phyloP scores from a whole-genome alignment of 2,888 invertebrate genomes.

The Heliconius ethilla region DNA sequence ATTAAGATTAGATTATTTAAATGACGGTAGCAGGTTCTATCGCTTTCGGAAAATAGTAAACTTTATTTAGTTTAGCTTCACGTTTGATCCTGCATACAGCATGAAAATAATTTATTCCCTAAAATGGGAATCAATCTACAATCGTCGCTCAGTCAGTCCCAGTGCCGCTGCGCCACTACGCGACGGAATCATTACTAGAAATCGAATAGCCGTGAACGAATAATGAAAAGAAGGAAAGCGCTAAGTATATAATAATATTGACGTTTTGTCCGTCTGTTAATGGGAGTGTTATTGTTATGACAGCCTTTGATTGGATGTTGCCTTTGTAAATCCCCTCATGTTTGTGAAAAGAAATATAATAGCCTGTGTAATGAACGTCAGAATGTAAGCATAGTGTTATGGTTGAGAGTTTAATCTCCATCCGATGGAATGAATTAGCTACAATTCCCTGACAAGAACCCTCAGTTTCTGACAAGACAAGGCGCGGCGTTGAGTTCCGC shows the following conservation, averaged over 20 bases:
- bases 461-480: too few relatives aligned
- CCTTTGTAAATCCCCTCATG: slow-evolving; percentile 7
- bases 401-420: background rate
- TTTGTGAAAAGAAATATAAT: slow-evolving; percentile 17
- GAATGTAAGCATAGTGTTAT: background rate
- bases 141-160: background rate
- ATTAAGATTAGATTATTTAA: too few relatives aligned
- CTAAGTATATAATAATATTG: slow-evolving; percentile 2
- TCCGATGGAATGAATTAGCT: too few relatives aligned
- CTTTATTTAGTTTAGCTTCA: too few relatives aligned
- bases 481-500: too few relatives aligned
- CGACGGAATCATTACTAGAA: background rate
- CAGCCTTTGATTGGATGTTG: slow-evolving; percentile 13
- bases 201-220: slow-evolving; percentile 2
- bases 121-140: too few relatives aligned
- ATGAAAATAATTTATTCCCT: too few relatives aligned
- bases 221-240: slow-evolving; percentile 22
- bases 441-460: too few relatives aligned
- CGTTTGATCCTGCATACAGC: too few relatives aligned
- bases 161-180: background rate
- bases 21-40: too few relatives aligned
- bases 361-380: background rate
- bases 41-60: too few relatives aligned
- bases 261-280: slow-evolving; percentile 29
- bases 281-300: slow-evolving; percentile 19